These are phyloP conservation scores for Emydoidea blandingii DNA, from an alignment of 2,797 vertebrate genomes.

Conservation along the genomic window DNA sequence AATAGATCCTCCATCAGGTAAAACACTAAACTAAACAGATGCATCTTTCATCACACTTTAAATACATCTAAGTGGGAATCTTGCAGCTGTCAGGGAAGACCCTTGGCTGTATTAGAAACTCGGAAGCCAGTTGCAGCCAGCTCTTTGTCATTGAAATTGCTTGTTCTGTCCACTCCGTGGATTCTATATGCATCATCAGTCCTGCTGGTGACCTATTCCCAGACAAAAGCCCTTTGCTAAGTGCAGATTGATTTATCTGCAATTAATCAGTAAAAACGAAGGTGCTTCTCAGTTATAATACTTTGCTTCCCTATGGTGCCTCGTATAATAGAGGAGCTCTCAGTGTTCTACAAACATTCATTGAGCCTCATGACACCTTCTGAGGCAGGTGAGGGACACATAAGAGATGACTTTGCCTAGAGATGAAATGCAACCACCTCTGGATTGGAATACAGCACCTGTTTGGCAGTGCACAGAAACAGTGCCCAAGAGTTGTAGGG, in stretches of 20 bases:
- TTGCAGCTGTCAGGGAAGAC: neutral
- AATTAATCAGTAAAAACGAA: neutral
- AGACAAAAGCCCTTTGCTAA: neutral
- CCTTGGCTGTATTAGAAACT: neutral
- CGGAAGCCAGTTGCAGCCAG: neutral
- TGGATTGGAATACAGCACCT: neutral
- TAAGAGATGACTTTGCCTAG: neutral
- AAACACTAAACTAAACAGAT: neutral
- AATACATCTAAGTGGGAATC: accelerated
- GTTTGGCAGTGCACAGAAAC: neutral
- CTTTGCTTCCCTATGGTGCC: neutral
- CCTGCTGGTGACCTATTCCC: neutral
- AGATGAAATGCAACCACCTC: neutral
- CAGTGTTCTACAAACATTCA: neutral
- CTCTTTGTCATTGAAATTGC: accelerated
- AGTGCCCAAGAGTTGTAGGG: neutral
- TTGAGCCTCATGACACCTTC: neutral
- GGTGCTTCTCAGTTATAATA: neutral
- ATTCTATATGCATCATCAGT: neutral
- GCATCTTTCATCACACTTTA: neutral
- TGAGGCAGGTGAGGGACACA: too few relatives aligned
- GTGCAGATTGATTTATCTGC: neutral
- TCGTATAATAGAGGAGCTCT: neutral
- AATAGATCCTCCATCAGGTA: neutral
- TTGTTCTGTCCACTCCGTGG: accelerated